These are phyloP conservation scores for Osmerus mordax DNA, from an alignment of 2,113 vertebrate genomes.

Conservation along the genomic window DNA sequence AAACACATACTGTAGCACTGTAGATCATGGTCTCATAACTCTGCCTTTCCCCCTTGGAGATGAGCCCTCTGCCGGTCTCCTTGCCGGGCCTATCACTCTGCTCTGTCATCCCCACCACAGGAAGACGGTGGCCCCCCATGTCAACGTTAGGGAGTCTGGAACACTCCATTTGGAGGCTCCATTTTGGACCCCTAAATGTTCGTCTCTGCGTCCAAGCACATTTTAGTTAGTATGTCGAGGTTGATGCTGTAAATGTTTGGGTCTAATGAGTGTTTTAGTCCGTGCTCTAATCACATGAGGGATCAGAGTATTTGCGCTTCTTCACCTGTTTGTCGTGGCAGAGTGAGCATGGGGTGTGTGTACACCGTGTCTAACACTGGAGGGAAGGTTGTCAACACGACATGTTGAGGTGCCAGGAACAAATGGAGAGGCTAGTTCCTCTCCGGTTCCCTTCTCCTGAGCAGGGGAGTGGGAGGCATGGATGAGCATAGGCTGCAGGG, in stretches of 20 bases:
- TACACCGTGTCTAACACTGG: background rate
- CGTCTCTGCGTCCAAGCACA: no score
- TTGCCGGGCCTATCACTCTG: no score
- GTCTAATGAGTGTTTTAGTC: background rate
- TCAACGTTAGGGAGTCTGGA: no score
- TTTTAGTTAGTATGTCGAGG: no score
- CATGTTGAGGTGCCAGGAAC: slow-evolving; percentile 34
- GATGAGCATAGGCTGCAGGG: slow-evolving; percentile 23
- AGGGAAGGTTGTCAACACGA: slow-evolving; percentile 15
- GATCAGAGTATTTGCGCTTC: background rate
- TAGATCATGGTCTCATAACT: slow-evolving; percentile 65
- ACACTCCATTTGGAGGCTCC: no score
- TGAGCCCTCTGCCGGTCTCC: slow-evolving; percentile 2
- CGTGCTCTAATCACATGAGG: background rate
- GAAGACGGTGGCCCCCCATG: no score
- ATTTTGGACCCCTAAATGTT: no score
- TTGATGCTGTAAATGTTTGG: no score
- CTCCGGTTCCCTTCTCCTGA: background rate
- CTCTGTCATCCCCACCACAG: no score
- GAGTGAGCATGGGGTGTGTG: slow-evolving; percentile 1
- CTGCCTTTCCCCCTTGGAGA: slow-evolving; percentile 8
- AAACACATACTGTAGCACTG: slow-evolving; percentile 58
- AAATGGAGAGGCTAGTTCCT: slow-evolving; percentile 8
- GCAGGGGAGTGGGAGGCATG: background rate
- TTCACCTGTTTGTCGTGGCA: background rate